Evolutionary conservation across 2,797 vertebrate species (phyloP).

Genomic region (Sphaeramia orbicularis): DNA sequence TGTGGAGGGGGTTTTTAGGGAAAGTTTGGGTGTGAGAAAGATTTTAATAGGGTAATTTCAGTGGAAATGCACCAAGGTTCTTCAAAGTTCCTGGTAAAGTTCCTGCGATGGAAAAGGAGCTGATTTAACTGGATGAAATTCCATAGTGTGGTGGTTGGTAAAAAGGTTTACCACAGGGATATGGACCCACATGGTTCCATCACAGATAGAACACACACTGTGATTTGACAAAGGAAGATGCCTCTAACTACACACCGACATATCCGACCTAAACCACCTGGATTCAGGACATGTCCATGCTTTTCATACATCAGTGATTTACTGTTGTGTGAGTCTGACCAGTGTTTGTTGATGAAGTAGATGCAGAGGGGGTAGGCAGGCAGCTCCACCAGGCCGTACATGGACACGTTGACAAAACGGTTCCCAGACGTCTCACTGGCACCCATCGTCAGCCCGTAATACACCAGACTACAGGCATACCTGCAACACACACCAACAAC

Average conservation of each 20-base stretch:
- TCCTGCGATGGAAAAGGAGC: too few relatives aligned
- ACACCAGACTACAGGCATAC: constrained; percentile 92
- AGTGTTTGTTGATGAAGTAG: constrained; percentile 91
- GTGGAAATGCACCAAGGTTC: too few relatives aligned
- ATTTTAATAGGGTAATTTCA: too few relatives aligned
- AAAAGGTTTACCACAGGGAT: too few relatives aligned
- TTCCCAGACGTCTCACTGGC: constrained; percentile 87
- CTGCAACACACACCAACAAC: constrained; percentile 64
- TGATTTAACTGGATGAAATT: too few relatives aligned
- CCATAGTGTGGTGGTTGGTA: too few relatives aligned
- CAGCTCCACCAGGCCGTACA: constrained; percentile 92
- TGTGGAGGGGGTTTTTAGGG: too few relatives aligned
- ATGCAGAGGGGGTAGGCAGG: constrained; percentile 92
- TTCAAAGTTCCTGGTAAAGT: too few relatives aligned
- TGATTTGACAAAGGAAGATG: too few relatives aligned
- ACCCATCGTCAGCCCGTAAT: constrained; percentile 92
- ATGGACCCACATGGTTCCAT: too few relatives aligned
- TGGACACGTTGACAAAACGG: constrained; percentile 88
- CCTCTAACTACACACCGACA: background rate
- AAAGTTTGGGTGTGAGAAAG: too few relatives aligned
- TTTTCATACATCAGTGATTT: background rate
- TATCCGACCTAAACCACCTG: background rate
- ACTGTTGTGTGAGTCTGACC: constrained; percentile 75
- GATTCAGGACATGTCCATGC: background rate
- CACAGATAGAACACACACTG: too few relatives aligned